These are phyloP conservation scores for Protonemura montana DNA, from an alignment of 2,888 invertebrate genomes.

Conservation along the genomic window DNA sequence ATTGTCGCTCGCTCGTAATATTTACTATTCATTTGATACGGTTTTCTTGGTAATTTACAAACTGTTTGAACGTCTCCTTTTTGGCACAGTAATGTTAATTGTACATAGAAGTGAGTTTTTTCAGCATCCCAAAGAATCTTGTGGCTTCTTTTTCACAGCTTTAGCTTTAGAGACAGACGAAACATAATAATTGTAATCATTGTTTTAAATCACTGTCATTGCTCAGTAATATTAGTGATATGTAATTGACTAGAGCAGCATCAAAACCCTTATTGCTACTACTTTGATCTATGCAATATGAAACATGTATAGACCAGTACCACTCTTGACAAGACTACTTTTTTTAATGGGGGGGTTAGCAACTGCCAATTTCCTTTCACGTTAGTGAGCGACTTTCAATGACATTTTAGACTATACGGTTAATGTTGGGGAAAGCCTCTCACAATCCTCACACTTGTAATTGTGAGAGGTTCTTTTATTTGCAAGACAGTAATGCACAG, in stretches of 20 bases:
- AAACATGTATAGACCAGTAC: not conserved
- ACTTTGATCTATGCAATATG: conserved; percentile 16
- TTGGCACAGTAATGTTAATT: conserved; percentile 50
- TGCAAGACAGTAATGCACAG: conserved; percentile 25
- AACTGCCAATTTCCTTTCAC: not conserved
- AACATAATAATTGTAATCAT: conserved; percentile 39
- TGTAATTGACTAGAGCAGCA: conserved; percentile 34
- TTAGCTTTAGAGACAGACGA: conserved; percentile 51
- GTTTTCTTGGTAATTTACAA: conserved; percentile 47
- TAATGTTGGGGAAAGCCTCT: conserved; percentile 16
- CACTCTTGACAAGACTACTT: conserved; percentile 7
- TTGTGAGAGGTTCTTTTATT: conserved; percentile 34
- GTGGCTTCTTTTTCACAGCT: conserved; percentile 51
- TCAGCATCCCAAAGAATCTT: conserved; percentile 50
- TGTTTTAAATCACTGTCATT: conserved; percentile 40
- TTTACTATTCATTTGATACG: conserved; percentile 43
- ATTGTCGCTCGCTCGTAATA: conserved; percentile 47
- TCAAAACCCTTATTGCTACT: conserved; percentile 18
- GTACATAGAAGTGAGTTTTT: conserved; percentile 50
- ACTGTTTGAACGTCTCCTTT: conserved; percentile 47
- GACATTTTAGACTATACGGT: not conserved
- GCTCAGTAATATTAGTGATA: conserved; percentile 35
- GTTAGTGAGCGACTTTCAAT: conserved; percentile 12
- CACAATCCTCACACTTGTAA: conserved; percentile 25
- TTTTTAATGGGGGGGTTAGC: not conserved